Evolutionary conservation across 2,888 invertebrate species (phyloP).

Genomic region (Ornithoptera priamus): DNA sequence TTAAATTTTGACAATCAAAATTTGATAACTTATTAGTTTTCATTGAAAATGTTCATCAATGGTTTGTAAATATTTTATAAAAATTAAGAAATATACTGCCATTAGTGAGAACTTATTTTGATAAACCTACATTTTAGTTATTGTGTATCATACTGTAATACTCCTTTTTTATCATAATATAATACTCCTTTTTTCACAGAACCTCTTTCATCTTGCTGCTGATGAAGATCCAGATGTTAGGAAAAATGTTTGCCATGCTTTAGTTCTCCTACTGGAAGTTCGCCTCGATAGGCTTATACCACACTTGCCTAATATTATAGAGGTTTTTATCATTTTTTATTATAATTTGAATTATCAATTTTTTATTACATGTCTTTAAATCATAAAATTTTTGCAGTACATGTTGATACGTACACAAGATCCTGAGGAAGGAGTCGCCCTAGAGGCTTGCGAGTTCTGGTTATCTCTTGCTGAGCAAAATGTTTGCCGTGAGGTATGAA

Average conservation of each 20-base stretch:
- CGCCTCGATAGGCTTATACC: conserved; percentile 96
- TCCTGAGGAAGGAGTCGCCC: conserved; percentile 94
- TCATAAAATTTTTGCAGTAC: conserved; percentile 79
- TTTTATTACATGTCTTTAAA: too few species aligned
- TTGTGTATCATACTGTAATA: too few species aligned
- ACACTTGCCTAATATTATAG: conserved; percentile 97
- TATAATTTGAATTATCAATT: too few species aligned
- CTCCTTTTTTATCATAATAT: too few species aligned
- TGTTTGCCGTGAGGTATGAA: conserved; percentile 88
- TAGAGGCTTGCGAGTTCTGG: conserved; percentile 99
- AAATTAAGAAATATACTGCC: too few species aligned
- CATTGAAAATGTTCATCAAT: too few species aligned
- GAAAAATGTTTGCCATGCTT: conserved; percentile 98
- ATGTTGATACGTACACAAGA: conserved; percentile 98
- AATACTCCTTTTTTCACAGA: conserved; percentile 69
- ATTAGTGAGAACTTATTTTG: too few species aligned
- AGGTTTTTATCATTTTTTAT: conserved; percentile 73
- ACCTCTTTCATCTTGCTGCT: conserved; percentile 95
- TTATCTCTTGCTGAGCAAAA: conserved; percentile 96
- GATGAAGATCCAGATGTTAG: conserved; percentile 98
- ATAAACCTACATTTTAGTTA: too few species aligned
- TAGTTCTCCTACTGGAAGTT: conserved; percentile 97
- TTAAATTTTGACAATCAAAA: too few species aligned
- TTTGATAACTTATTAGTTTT: too few species aligned
- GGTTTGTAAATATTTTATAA: too few species aligned